Conservation (phyloP, 1,140 invertebrate genomes). For the Drosophila bocki region DNA sequence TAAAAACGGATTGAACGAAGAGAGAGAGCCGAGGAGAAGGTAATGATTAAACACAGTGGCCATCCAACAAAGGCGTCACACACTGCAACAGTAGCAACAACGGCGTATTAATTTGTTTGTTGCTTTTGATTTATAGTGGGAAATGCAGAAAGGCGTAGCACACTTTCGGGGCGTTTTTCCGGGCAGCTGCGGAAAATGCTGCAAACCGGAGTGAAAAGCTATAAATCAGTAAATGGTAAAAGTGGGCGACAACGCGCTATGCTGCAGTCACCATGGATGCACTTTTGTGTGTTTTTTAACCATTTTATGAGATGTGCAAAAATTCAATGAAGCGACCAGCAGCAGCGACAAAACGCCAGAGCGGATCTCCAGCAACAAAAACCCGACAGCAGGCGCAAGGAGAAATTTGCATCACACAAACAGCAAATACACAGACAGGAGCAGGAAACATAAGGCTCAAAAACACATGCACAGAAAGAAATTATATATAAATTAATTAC, state of each 20-base stretch:
- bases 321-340: slow-evolving; percentile 80
- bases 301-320: slow-evolving; percentile 74
- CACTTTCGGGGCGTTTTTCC: slow-evolving; percentile 64
- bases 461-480: slow-evolving; percentile 9
- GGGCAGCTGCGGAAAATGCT: slow-evolving; percentile 39
- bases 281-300: slow-evolving; percentile 63
- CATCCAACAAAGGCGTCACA: slow-evolving; percentile 50
- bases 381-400: slow-evolving; percentile 68
- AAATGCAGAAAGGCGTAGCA: slow-evolving; percentile 58
- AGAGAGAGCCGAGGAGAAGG: slow-evolving; percentile 36
- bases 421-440: slow-evolving; percentile 43
- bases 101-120: slow-evolving; percentile 55
- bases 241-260: slow-evolving; percentile 58
- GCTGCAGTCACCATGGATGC: slow-evolving; percentile 56
- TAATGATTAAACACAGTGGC: slow-evolving; percentile 74
- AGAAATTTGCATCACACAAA: slow-evolving; percentile 73
- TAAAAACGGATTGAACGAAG: slow-evolving; percentile 56
- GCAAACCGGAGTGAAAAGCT: slow-evolving; percentile 49
- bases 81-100: slow-evolving; percentile 39
- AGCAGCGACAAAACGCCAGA: slow-evolving; percentile 56
- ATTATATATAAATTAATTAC: not conserved
- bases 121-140: slow-evolving; percentile 80
- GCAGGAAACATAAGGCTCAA: slow-evolving; percentile 55
- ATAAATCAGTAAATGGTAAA: slow-evolving; percentile 76
- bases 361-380: slow-evolving; percentile 41